phyloP scores from a whole-genome alignment of 2,113 vertebrate species.

The Oryzias woworae region DNA sequence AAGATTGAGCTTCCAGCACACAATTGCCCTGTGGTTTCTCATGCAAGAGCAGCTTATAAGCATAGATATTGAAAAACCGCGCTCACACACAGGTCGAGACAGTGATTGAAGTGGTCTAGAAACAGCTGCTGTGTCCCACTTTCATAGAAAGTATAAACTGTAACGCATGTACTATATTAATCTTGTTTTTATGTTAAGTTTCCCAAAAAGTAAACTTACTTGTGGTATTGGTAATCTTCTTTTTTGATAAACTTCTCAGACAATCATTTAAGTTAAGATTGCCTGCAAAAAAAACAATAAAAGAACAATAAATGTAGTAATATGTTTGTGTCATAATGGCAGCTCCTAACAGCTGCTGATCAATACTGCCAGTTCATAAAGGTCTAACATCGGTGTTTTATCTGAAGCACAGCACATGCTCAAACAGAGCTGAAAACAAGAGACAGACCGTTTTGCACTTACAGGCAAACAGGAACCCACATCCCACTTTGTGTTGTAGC shows the following conservation, averaged over 20 bases:
- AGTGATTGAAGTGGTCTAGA: background rate
- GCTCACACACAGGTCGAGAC: background rate
- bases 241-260: no score
- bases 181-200: background rate
- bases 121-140: background rate
- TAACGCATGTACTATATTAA: background rate
- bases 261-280: no score
- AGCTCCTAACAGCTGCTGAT: background rate
- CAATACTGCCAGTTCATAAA: background rate
- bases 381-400: constrained; percentile 1
- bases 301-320: no score
- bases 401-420: constrained; percentile 6
- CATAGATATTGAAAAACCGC: constrained; percentile 8
- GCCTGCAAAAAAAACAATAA: no score
- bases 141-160: background rate
- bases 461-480: background rate
- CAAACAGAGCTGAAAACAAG: constrained; percentile 6
- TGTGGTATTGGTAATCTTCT: no score
- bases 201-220: no score
- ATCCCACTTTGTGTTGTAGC: background rate
- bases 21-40: background rate
- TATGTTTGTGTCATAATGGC: no score
- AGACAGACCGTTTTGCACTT: background rate
- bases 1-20: background rate
- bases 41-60: constrained; percentile 1